Conservation (phyloP, 2,797 vertebrate species). For the Eulemur albifrons region DNA sequence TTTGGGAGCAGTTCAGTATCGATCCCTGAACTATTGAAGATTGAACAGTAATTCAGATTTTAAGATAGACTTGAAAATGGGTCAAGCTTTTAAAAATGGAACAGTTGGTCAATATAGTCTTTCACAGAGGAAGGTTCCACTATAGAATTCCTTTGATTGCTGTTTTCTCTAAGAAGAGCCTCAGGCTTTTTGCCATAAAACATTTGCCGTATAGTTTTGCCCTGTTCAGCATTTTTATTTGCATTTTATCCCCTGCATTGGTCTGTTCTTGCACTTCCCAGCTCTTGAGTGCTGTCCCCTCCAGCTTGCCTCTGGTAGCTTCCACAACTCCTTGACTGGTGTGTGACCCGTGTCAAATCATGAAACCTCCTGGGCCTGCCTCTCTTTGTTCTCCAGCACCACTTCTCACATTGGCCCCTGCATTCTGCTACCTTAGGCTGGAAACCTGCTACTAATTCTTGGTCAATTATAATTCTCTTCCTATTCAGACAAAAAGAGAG, state of each 20-base stretch:
- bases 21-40: background rate
- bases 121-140: background rate
- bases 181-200: constrained; percentile 1
- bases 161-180: constrained; percentile 22
- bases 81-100: constrained; percentile 43
- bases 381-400: background rate
- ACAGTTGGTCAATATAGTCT: background rate
- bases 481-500: background rate
- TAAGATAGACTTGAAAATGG: background rate
- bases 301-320: constrained; percentile 44
- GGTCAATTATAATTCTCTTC: background rate
- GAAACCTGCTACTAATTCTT: background rate
- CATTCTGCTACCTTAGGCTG: background rate
- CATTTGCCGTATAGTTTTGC: background rate
- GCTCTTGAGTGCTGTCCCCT: background rate
- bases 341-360: background rate
- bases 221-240: constrained; percentile 12
- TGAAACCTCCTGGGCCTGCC: background rate
- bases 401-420: background rate
- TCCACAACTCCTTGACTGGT: background rate
- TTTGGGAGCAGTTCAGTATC: background rate
- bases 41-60: background rate
- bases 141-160: constrained; percentile 13
- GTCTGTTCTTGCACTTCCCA: background rate
- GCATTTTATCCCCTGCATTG: background rate